phyloP scores from a whole-genome alignment of 2,888 invertebrate genomes.

The Gisinianus flammeolus region DNA sequence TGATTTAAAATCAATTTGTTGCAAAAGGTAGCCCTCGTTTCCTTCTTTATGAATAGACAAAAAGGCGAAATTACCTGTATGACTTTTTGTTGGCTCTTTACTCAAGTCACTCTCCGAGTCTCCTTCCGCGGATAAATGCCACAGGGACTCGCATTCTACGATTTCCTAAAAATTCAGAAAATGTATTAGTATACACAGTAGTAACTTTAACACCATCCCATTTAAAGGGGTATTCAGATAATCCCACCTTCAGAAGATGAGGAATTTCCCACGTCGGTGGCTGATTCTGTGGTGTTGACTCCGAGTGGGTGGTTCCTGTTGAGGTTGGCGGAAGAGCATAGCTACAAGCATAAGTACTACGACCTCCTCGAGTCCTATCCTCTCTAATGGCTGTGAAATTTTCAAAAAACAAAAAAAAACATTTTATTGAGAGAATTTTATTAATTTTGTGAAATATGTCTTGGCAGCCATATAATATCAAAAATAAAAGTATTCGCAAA shows the following conservation, averaged over 20 bases:
- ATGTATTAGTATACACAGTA: conserved; percentile 41
- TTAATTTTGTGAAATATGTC: not conserved
- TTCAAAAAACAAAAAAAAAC: conserved; percentile 1
- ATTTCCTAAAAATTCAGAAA: conserved; percentile 73
- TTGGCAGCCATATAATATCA: not conserved
- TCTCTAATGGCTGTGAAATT: conserved; percentile 79
- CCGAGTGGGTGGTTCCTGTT: conserved; percentile 55
- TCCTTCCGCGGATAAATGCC: conserved; percentile 90
- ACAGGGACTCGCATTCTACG: conserved; percentile 94
- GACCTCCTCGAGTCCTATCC: conserved; percentile 91
- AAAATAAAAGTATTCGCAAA: not conserved
- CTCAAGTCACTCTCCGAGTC: conserved; percentile 62
- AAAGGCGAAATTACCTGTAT: not conserved
- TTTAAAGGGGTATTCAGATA: no score
- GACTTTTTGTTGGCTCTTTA: conserved; percentile 62
- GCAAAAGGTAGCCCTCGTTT: not conserved
- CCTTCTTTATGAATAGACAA: no score
- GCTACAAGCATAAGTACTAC: conserved; percentile 94
- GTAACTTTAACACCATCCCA: conserved; percentile 26
- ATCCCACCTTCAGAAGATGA: conserved; percentile 53
- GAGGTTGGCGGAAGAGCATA: conserved; percentile 77
- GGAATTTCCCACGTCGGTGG: conserved; percentile 59
- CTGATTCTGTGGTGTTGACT: conserved; percentile 54
- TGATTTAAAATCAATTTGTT: no score
- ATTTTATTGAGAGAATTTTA: not conserved